A percentile compares a stretch with the other conserved stretches of the same genome.
These are phyloP conservation scores for Drosophila oshimai DNA, from an alignment of 1,140 invertebrate genomes.

Conservation along the genomic window DNA sequence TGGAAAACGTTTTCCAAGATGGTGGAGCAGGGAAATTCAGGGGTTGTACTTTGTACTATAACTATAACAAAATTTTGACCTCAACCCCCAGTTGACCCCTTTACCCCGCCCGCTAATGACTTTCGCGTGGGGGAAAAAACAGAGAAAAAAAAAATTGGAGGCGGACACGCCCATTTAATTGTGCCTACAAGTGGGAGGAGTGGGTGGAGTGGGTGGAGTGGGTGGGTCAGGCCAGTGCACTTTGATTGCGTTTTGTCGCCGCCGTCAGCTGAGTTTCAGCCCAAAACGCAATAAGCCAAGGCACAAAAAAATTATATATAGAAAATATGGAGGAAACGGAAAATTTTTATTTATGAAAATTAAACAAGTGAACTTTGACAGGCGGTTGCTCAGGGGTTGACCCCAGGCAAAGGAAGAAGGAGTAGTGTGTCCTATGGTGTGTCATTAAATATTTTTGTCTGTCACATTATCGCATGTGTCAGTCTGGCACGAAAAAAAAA, in stretches of 20 bases:
- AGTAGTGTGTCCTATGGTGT: slow-evolving; percentile 22
- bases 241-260: slow-evolving; percentile 63
- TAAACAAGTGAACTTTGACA: slow-evolving; percentile 80
- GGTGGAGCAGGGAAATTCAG: slow-evolving; percentile 3
- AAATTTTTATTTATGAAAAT: slow-evolving; percentile 78
- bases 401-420: slow-evolving; percentile 6
- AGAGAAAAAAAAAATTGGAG: neutral
- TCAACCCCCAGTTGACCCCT: neutral
- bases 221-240: slow-evolving; percentile 56
- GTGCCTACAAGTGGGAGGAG: slow-evolving; percentile 13
- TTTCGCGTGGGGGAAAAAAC: slow-evolving; percentile 4
- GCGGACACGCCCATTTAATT: slow-evolving; percentile 67
- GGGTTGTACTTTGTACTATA: too few species aligned
- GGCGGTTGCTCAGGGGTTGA: slow-evolving; percentile 64
- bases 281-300: slow-evolving; percentile 32
- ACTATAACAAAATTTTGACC: neutral
- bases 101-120: slow-evolving; percentile 3
- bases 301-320: slow-evolving; percentile 2
- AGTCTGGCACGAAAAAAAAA: slow-evolving; percentile 12
- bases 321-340: slow-evolving; percentile 7
- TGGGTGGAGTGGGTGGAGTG: neutral
- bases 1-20: slow-evolving; percentile 62
- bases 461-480: slow-evolving; percentile 74
- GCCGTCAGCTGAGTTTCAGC: slow-evolving; percentile 67
- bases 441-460: slow-evolving; percentile 73